A percentile compares a stretch with the other conserved stretches of the same genome.
phyloP scores from a whole-genome alignment of 2,888 invertebrate genomes.

The Lampropteryx suffumata region DNA sequence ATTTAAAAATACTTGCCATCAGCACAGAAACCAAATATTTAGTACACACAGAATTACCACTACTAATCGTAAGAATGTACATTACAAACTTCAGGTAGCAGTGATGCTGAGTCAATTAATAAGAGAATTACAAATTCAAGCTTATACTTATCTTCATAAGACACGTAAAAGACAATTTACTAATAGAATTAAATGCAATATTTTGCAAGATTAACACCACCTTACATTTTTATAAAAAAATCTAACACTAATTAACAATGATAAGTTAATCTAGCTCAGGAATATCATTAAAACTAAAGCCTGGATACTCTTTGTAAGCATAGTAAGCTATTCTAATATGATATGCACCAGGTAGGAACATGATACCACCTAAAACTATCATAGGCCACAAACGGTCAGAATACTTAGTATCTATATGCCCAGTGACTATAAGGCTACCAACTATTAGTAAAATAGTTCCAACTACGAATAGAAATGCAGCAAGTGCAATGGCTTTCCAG shows the following conservation, averaged over 20 bases:
- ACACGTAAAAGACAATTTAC: too few relatives aligned
- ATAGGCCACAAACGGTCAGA: conserved; percentile 95
- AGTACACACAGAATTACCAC: too few relatives aligned
- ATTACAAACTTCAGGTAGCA: too few relatives aligned
- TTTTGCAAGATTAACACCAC: too few relatives aligned
- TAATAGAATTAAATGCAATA: too few relatives aligned
- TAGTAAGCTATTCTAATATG: conserved; percentile 94
- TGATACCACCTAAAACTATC: conserved; percentile 91
- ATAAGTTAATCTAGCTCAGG: conserved; percentile 88
- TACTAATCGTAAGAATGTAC: too few relatives aligned
- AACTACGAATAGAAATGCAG: conserved; percentile 88
- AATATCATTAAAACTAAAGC: conserved; percentile 94
- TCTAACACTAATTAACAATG: not conserved
- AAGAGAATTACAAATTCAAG: too few relatives aligned
- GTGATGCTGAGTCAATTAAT: too few relatives aligned
- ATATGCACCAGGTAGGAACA: conserved; percentile 96
- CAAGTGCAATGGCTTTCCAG: conserved; percentile 92
- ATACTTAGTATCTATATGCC: conserved; percentile 92
- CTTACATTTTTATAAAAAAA: too few relatives aligned
- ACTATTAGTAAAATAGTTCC: conserved; percentile 89
- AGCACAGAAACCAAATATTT: too few relatives aligned
- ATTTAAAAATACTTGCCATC: too few relatives aligned
- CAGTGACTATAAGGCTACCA: conserved; percentile 90
- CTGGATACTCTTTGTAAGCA: conserved; percentile 91
- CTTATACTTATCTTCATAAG: too few relatives aligned